Base-by-base conservation (phyloP, 2,113 vertebrate species). In the Platysteira castanea region DNA sequence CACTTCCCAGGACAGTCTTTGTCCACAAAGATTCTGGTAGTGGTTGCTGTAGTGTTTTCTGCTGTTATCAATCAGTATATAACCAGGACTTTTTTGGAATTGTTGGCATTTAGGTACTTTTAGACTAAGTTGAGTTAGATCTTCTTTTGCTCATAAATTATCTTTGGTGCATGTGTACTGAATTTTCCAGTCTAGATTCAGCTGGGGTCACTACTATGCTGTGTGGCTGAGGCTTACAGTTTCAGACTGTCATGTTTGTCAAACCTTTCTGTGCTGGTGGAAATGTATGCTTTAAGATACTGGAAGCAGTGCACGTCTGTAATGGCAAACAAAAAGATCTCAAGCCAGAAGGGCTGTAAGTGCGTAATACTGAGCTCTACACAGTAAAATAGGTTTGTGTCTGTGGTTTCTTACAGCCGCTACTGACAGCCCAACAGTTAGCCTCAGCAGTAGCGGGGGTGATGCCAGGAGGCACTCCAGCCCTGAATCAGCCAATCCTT, bases 401-500 rank as follows among this genome's bases (percentile, higher is more conserved):
- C 26, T 97, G 53, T 97, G 74, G 97, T 97, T 97, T 75, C 9
- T 98, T 98, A 15, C 97, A 99, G 99, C 98, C 99, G 31, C 97
- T 99, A 87, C 97, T 99, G 97, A 99, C 99, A 52, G 99, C 99
- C 73, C 99, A 99, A 94, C 99, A 99, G 96, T 93, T 99, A 79
- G 99, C 99, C 70, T 99, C 99, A 20, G 99, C 99, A 22, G 99
- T 99, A 46, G 98, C 99, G 0, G 99, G 99, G 53, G 99, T 99
- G 97, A 99, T 99, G 99, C 99, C 99, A 0, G 99, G 99, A 89
- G 99, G 98, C 37, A 98, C 98, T 41, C 98, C 99, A 15, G 98
- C 98, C 94, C 98, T 99, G 92, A 99, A 99, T 96, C 99, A 99
- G 96, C 99, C 99, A 41, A 99, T 99, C 96, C 99, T 99, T 92